These are phyloP conservation scores for Hippopotamyrus pictus DNA, from an alignment of 2,797 vertebrate species.

Conservation along the genomic window DNA sequence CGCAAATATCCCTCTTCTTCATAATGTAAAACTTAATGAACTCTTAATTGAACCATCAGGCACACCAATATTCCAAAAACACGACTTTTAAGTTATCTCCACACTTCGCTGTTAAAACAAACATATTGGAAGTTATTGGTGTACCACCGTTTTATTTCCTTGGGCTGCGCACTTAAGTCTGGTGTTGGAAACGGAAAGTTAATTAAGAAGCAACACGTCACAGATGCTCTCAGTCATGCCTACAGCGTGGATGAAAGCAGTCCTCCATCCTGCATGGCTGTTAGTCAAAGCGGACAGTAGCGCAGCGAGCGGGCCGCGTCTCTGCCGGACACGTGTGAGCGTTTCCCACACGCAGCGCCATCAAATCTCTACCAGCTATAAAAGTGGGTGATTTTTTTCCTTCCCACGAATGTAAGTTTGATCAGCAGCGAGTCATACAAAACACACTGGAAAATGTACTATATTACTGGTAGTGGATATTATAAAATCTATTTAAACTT, in stretches of 20 bases:
- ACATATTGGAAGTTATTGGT: neutral
- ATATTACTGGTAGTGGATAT: neutral
- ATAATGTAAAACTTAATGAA: neutral
- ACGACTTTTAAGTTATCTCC: neutral
- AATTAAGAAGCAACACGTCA: neutral
- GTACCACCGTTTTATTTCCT: neutral
- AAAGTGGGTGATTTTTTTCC: neutral
- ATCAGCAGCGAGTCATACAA: neutral
- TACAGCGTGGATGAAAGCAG: conserved; percentile 17
- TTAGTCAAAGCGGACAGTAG: neutral
- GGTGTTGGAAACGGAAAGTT: conserved; percentile 17
- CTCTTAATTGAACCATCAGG: neutral
- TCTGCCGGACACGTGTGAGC: neutral
- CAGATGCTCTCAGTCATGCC: neutral
- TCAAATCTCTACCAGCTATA: neutral
- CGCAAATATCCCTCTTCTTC: neutral
- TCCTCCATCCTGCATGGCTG: neutral
- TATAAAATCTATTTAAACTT: neutral
- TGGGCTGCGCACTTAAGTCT: neutral
- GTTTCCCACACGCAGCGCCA: neutral
- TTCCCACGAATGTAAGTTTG: neutral
- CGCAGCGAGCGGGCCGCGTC: neutral
- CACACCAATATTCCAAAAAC: neutral
- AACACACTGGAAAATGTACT: neutral
- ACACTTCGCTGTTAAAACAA: neutral